phyloP scores from a whole-genome alignment of 2,113 vertebrate genomes.

The Sturnus vulgaris region DNA sequence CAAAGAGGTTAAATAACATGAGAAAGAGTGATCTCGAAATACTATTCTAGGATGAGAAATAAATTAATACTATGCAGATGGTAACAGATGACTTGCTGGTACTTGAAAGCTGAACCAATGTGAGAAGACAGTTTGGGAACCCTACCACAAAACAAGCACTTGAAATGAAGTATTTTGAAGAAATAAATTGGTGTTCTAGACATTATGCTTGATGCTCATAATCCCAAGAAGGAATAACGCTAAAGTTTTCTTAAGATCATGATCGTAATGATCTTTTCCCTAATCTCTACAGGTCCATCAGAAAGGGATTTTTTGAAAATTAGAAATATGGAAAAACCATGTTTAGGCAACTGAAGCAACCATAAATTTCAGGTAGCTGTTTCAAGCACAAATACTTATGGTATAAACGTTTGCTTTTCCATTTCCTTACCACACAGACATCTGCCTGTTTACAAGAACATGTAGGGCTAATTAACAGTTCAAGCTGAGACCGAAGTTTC shows the following conservation, averaged over 20 bases:
- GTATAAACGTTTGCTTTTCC: background rate
- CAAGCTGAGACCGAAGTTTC: conserved; percentile 90
- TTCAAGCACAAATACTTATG: background rate
- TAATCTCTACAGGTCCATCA: background rate
- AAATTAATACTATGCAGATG: background rate
- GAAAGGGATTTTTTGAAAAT: background rate
- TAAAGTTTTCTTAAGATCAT: background rate
- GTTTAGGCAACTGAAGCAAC: background rate
- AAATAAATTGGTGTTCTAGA: background rate
- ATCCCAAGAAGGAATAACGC: background rate
- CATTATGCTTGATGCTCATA: background rate
- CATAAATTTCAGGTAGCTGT: background rate
- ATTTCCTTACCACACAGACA: conserved; percentile 91
- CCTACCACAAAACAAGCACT: background rate
- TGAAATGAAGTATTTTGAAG: background rate
- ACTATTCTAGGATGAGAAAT: background rate
- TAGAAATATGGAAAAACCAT: background rate
- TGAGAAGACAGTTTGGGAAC: background rate
- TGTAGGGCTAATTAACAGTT: conserved; percentile 92
- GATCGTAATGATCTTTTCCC: background rate
- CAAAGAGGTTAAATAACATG: background rate
- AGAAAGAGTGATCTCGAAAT: background rate
- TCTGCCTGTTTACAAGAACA: conserved; percentile 99
- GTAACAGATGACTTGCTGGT: background rate
- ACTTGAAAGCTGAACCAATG: background rate